Base-by-base conservation (phyloP, 2,113 vertebrate species). In the Menidia beryllina region DNA sequence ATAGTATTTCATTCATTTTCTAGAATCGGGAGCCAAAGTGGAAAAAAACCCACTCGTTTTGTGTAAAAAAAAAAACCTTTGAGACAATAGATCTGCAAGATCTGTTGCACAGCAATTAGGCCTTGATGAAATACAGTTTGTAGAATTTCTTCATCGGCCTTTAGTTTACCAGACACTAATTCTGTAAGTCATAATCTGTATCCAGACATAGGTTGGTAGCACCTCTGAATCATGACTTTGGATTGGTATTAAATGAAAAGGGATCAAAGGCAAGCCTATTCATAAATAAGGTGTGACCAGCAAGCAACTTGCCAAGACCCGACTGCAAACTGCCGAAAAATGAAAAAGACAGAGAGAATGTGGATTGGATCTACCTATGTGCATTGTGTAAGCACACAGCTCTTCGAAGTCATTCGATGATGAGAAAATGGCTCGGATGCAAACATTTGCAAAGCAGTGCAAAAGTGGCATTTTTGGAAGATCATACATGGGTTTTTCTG, bases 401-500 rank as follows among this genome's bases (percentile, higher is more conserved):
- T 19, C 15, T 54, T 48, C 54, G 38, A 3, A 27, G 7, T 17
- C 20, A 5, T 58, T 69, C 11, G 27, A 47, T 49, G 3, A 49
- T 7, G 17, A 15, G 13, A 56, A 15, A 19, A 56, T 26, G 10
- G 17, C 59, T 30, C 26, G 38, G 50, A 19, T 45, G 49, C 39
- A 27, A 58, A 12, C 27, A 25, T n/a, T 13, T n/a, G 15, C 27
- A 25, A 11, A 27, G 23, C 17, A 12, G 36, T 57, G 53, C 51
- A 55, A 34, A 59, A 48, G 43, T 59, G 47, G 48, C 34, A 54
- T 30, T 81, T 83, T 79, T 54, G 41, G 78, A 59, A 48, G n/a
- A 36, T 63, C 81, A 73, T 69, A 64, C 47, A 74, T 69, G 45
- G 69, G 50, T 75, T 76, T 79, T 63, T 66, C 38, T 8, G 39